These are phyloP conservation scores for Lophura swinhoii DNA, from an alignment of 2,797 vertebrate genomes.

Conservation along the genomic window DNA sequence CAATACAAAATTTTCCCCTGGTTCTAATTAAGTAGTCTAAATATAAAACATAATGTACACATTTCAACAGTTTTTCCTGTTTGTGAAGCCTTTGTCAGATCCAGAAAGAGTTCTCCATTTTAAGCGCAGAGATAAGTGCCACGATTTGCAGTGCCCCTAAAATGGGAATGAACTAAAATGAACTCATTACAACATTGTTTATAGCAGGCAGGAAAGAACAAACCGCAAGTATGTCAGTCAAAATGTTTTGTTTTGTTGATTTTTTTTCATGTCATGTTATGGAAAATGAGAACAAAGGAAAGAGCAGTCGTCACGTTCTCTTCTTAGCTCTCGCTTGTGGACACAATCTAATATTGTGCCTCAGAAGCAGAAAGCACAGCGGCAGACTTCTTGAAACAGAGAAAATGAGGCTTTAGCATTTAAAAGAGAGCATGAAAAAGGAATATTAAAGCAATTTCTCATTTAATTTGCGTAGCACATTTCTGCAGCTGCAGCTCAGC, in stretches of 20 bases:
- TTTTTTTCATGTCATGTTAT: background rate
- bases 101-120: background rate
- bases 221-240: background rate
- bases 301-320: rapidly evolving
- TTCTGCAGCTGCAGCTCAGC: background rate
- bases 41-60: background rate
- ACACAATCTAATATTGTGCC: background rate
- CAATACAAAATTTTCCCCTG: background rate
- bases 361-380: background rate
- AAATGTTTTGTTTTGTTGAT: background rate
- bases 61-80: background rate
- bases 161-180: constrained; percentile 31
- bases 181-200: constrained; percentile 10
- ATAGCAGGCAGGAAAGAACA: background rate
- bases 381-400: background rate
- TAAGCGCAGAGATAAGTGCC: background rate
- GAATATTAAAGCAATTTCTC: constrained; percentile 34
- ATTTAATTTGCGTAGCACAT: background rate
- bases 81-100: background rate
- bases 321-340: background rate
- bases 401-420: background rate
- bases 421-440: background rate
- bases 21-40: background rate
- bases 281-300: background rate
- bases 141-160: background rate